phyloP scores from a whole-genome alignment of 2,888 invertebrate genomes.

The Dilophus febrilis region DNA sequence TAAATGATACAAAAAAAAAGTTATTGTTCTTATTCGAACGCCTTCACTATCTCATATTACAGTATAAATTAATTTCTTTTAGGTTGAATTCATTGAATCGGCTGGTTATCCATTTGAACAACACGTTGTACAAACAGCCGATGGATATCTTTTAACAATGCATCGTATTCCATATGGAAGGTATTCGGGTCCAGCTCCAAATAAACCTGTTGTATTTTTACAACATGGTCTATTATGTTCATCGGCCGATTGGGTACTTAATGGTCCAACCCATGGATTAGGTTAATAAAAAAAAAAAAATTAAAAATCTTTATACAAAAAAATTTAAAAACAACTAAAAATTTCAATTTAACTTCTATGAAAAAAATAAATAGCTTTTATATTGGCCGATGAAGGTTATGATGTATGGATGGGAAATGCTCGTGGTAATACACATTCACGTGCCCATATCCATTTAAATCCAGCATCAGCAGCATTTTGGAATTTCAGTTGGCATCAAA shows the following conservation, averaged over 20 bases:
- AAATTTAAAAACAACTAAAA: neutral
- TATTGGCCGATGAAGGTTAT: conserved; percentile 33
- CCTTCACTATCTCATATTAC: too few species aligned
- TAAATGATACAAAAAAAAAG: too few species aligned
- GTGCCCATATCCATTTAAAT: conserved; percentile 30
- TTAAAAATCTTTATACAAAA: too few species aligned
- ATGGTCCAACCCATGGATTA: conserved; percentile 47
- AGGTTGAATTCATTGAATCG: too few species aligned
- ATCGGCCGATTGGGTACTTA: conserved; percentile 56
- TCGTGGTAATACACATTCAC: conserved; percentile 44
- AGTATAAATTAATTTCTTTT: too few species aligned
- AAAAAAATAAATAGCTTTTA: too few species aligned
- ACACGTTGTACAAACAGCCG: conserved; percentile 46
- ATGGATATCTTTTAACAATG: conserved; percentile 59
- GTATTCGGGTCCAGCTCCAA: conserved; percentile 25
- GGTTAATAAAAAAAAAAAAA: too few species aligned
- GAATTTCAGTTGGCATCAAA: conserved; percentile 39
- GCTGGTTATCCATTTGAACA: conserved; percentile 42
- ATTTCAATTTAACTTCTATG: neutral
- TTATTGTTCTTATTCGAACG: too few species aligned
- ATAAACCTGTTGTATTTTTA: conserved; percentile 36
- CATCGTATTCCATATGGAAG: conserved; percentile 51
- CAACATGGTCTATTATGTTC: conserved; percentile 57
- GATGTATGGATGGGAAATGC: conserved; percentile 47
- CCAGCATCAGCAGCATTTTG: conserved; percentile 20